Base-by-base conservation (phyloP, 2,113 vertebrate genomes). In the Calidris pugnax region DNA sequence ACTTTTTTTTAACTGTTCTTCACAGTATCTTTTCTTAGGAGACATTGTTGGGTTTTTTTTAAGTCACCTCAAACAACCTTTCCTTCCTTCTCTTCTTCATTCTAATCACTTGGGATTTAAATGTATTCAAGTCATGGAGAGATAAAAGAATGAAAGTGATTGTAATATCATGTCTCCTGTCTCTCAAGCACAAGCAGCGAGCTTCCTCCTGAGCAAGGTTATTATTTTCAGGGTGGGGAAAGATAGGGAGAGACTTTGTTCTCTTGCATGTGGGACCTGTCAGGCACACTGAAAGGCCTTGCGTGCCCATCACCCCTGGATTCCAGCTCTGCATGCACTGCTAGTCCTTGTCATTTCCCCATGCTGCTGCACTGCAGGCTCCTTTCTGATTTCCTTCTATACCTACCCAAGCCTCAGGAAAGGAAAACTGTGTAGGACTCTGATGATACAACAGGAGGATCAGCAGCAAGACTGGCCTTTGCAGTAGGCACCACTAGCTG, bases 101-200 rank as follows among this genome's bases (percentile, higher is more conserved):
- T 78, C 28, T 41, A 39, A 57, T 74, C 76, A 30, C 37, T 85
- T 89, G 74, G 76, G 45, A 73, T 51, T 76, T 62, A 55, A 73
- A 32, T 85, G 24, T 56, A 33, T 47, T 90, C 63, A 82, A 60
- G 67, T 63, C 75, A 13, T 3, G 47, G 81, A 85, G 91, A 93
- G 32, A 89, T 72, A 68, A 72, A 88, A 89, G 81, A 85, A 85
- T 56, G 51, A 63, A 45, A 21, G 59, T 43, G 71, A 73, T 90
- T 59, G 35, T 12, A 41, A 41, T 74, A 63, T 20, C 11, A 0
- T 56, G 10, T 71, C 83, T 94, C 73, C 69, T 60, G 59, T 67
- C 37, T 73, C 63, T 89, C 33, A 72, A 59, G 68, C 35, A 75
- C 27, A 90, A 85, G 45, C 35, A 57, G 20, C 0, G 0, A 86